Base-by-base conservation (phyloP, 1,140 invertebrate species). In the Homalodisca vitripennis region DNA sequence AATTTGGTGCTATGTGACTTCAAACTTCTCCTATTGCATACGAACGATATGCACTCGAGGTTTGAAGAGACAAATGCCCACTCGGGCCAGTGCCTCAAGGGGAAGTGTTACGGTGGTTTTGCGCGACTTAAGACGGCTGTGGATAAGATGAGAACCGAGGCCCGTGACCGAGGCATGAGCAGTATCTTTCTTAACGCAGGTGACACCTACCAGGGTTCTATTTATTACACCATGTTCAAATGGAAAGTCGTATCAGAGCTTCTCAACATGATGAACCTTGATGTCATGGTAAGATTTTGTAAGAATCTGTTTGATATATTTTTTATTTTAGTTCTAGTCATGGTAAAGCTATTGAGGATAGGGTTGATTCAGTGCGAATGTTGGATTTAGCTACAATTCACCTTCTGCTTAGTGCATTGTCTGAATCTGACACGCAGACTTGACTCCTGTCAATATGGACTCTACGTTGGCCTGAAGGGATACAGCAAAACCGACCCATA, bases 1-100 rank as follows among this genome's bases (percentile, higher is more conserved):
- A n/a, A n/a, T n/a, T n/a, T n/a, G n/a, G 48, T 53, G 12, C 2
- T 22, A 3, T 26, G 55, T 27, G 55, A 60, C 22, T 60, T 60
- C n/a, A 60, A 60, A 60, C 55, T 60, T 26, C 24, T 60, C 10
- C 6, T 96, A 41, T 76, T 97, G 0, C 94, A 96, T 78, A 94
- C 93, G 63, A 97, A 96, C 78, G 94, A 96, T 76, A 92, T 96
- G 85, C 94, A 96, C 75, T 85, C 92, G 0, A 84, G 91, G 31
- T 94, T 95, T 77, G 91, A 93, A 67, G 86, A 94, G 78, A 62
- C 57, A 12, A 64, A 64, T 41, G 68, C 53, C 24, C 41, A 60
- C 27, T 32, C 53, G 20, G 41, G 34, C n/a, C 32, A 47, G 24
- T 64, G 55, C 31, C 27, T 22, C 24, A 22, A 41, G 32, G 67